A percentile compares a stretch with the other conserved stretches of the same genome.
Evolutionary conservation across 30 jellyfish, hydroid and myxozoan species (phyloP).

Genomic region (Pelagia noctiluca): DNA sequence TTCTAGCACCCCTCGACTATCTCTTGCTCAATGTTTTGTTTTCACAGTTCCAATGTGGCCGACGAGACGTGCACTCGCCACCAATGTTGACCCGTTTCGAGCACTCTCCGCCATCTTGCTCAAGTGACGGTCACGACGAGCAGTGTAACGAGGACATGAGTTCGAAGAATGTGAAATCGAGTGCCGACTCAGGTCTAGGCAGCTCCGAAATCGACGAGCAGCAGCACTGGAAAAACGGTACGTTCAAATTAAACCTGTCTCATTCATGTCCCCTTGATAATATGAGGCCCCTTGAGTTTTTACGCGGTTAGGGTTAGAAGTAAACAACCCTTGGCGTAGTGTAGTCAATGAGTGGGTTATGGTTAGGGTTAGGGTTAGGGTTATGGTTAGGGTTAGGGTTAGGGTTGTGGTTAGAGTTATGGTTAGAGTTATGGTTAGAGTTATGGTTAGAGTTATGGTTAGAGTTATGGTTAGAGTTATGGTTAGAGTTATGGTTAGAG

Average conservation of each 20-base stretch:
- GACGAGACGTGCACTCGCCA: constrained; percentile 74
- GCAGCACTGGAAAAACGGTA: constrained; percentile 93
- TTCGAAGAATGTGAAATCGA: constrained; percentile 76
- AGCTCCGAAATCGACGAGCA: constrained; percentile 88
- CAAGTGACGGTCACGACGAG: constrained; percentile 61
- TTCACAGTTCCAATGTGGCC: constrained; percentile 51
- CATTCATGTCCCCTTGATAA: neutral
- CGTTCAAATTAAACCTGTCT: neutral
- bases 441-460: too few relatives aligned
- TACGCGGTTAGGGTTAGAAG: too few relatives aligned
- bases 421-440: too few relatives aligned
- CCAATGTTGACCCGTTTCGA: constrained; percentile 59
- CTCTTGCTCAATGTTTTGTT: too few relatives aligned
- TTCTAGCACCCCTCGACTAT: too few relatives aligned
- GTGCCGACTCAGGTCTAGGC: constrained; percentile 99
- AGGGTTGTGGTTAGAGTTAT: too few relatives aligned
- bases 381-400: too few relatives aligned
- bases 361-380: too few relatives aligned
- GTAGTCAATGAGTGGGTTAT: too few relatives aligned
- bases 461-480: too few relatives aligned
- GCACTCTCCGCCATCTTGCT: constrained; percentile 9
- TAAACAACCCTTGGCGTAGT: too few relatives aligned
- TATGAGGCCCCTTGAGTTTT: neutral
- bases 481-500: too few relatives aligned
- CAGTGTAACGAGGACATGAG: constrained; percentile 50